Evolutionary conservation across 2,113 vertebrate species (phyloP).

Genomic region (Myodes glareolus): DNA sequence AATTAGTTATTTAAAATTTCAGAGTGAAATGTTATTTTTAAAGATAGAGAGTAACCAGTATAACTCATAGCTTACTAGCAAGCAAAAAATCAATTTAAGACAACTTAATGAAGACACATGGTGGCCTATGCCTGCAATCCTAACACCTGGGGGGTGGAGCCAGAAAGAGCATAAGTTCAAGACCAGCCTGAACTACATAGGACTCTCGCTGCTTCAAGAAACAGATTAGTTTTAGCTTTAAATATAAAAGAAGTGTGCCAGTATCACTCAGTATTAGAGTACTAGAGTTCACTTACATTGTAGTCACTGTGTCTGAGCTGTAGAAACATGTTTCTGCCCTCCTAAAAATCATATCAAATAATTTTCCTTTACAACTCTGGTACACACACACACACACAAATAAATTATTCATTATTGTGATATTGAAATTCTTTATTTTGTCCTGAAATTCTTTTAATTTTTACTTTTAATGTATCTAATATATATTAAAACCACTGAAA

Average conservation of each 20-base stretch:
- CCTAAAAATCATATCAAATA: not conserved
- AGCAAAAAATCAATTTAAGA: slow-evolving; percentile 13
- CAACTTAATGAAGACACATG: not conserved
- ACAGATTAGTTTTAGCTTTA: not conserved
- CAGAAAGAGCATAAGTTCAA: not conserved
- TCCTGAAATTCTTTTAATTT: slow-evolving; percentile 10
- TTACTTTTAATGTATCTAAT: slow-evolving; percentile 12
- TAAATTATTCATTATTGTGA: slow-evolving; percentile 25
- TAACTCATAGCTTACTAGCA: slow-evolving; percentile 2
- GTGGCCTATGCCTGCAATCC: not conserved
- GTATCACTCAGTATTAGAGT: too few species aligned
- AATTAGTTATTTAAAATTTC: slow-evolving; percentile 43
- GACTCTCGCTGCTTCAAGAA: not conserved
- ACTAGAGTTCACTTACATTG: not conserved
- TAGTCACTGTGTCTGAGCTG: not conserved
- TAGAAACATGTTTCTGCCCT: not conserved
- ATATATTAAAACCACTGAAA: not conserved
- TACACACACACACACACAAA: not conserved
- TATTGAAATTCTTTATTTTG: not conserved
- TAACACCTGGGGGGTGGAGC: not conserved
- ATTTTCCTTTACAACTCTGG: not conserved
- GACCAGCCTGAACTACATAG: not conserved
- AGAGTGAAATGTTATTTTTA: slow-evolving; percentile 36
- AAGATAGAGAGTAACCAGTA: not conserved
- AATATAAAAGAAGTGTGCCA: not conserved